A percentile compares a stretch with the other conserved stretches of the same genome.
Evolutionary conservation across 2,888 invertebrate genomes (phyloP).

Genomic region (Orthonychiurus folsomi): DNA sequence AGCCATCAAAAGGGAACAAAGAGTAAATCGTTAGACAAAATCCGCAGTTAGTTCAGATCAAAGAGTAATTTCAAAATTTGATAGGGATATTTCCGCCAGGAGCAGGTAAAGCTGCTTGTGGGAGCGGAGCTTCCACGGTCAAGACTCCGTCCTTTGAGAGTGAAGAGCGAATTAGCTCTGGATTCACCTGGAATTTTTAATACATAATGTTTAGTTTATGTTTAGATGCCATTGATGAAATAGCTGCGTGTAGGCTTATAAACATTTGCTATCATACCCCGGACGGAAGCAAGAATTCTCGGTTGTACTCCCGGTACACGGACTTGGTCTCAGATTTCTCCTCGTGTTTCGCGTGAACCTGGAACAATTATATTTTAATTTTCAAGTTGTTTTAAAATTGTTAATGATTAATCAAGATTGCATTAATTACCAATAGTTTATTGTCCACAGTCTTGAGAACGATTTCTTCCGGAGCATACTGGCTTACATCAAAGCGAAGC

Average conservation of each 20-base stretch:
- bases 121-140: constrained; percentile 92
- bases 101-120: constrained; percentile 44
- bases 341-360: constrained; percentile 97
- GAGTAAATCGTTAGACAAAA: too few species aligned
- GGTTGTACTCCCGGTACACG: constrained; percentile 95
- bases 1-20: too few species aligned
- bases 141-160: constrained; percentile 92
- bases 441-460: constrained; percentile 98
- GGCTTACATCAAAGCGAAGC: constrained; percentile 92
- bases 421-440: constrained; percentile 69
- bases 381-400: neutral
- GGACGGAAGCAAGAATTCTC: constrained; percentile 91
- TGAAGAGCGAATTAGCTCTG: constrained; percentile 90
- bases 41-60: neutral
- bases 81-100: constrained; percentile 18
- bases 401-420: neutral
- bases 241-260: neutral
- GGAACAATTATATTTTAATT: neutral
- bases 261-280: constrained; percentile 51
- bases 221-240: too few species aligned
- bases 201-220: neutral
- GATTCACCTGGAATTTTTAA: constrained; percentile 60
- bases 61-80: constrained; percentile 15
- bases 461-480: constrained; percentile 91
- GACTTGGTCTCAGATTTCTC: constrained; percentile 94